Evolutionary conservation across 1,140 invertebrate species (phyloP).

Genomic region (Oreohelix idahoensis): DNA sequence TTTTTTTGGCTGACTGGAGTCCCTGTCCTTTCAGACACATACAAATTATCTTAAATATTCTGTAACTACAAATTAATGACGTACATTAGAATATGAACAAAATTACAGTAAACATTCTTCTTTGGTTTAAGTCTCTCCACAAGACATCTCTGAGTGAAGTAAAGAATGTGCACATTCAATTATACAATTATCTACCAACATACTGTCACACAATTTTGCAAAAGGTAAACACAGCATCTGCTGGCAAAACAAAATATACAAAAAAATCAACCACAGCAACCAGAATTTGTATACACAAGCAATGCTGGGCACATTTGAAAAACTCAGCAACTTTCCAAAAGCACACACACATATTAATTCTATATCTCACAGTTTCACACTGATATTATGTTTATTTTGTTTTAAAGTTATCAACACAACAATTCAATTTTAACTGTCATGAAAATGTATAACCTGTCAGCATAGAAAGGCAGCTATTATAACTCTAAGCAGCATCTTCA

Average conservation of each 20-base stretch:
- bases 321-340: neutral
- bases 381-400: neutral
- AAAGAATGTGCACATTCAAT: neutral
- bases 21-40: no score
- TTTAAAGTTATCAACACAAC: neutral
- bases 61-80: neutral
- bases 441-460: neutral
- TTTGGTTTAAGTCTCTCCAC: neutral
- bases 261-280: no score
- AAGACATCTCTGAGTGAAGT: neutral
- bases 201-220: neutral
- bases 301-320: no score
- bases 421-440: neutral
- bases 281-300: no score
- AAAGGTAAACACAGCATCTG: neutral
- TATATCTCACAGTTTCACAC: neutral
- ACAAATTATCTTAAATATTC: no score
- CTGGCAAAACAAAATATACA: neutral
- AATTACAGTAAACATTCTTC: neutral
- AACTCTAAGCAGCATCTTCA: slow-evolving; percentile 18
- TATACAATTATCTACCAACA: neutral
- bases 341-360: neutral
- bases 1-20: no score
- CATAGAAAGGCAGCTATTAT: neutral
- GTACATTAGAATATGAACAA: neutral